Evolutionary conservation across 2,113 vertebrate genomes (phyloP).

Genomic region (Rana temporaria): DNA sequence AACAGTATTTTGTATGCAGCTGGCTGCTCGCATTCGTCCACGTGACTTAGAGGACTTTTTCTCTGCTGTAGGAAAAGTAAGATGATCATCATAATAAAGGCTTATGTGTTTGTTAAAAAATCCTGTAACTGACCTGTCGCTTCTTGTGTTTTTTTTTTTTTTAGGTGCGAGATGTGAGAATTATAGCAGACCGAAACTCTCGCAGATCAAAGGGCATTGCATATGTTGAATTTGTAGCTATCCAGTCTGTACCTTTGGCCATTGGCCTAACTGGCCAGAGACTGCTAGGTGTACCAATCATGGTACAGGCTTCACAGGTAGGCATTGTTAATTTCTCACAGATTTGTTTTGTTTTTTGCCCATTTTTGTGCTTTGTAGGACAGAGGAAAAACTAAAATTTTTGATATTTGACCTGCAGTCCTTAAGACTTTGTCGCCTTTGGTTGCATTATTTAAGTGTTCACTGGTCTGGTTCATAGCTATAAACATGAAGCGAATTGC

Average conservation of each 20-base stretch:
- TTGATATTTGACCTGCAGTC: too few species aligned
- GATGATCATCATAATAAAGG: not conserved
- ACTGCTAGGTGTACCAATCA: conserved; percentile 68
- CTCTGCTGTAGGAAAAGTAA: conserved; percentile 69
- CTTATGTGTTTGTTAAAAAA: not conserved
- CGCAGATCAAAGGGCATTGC: conserved; percentile 70
- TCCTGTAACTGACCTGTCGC: not conserved
- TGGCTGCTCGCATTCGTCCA: conserved; percentile 67
- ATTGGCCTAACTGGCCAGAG: conserved; percentile 69
- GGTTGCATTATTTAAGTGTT: too few species aligned
- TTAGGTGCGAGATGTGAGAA: conserved; percentile 71
- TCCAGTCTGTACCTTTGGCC: conserved; percentile 69
- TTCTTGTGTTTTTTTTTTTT: not conserved
- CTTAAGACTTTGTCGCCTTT: too few species aligned
- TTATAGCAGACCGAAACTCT: conserved; percentile 72
- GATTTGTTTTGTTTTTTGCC: too few species aligned
- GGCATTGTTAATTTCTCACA: not conserved
- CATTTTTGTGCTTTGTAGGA: too few species aligned
- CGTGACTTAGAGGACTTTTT: conserved; percentile 70
- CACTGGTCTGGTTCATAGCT: too few species aligned
- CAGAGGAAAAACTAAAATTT: too few species aligned
- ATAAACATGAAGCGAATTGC: too few species aligned
- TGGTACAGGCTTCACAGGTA: conserved; percentile 72
- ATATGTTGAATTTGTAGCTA: conserved; percentile 72
- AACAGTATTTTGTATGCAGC: conserved; percentile 71